A percentile compares a stretch with the other conserved stretches of the same genome.
These are phyloP conservation scores for Drosophila subsilvestris DNA, from an alignment of 2,888 invertebrate genomes.

Conservation along the genomic window DNA sequence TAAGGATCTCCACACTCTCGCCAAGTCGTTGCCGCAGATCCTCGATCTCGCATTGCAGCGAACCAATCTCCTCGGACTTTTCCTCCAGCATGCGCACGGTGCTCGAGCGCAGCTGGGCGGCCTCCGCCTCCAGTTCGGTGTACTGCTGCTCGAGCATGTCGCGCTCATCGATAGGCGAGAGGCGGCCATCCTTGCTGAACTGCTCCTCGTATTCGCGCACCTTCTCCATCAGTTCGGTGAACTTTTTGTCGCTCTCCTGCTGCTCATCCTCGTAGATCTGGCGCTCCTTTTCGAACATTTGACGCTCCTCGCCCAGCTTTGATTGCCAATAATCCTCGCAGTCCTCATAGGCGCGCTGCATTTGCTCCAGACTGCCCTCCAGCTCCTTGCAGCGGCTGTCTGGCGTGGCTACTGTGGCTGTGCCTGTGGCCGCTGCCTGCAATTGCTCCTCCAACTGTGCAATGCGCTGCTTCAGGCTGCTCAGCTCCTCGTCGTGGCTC, in stretches of 20 bases:
- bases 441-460: slow-evolving; percentile 77
- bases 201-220: slow-evolving; percentile 93
- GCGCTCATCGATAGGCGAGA: slow-evolving; percentile 92
- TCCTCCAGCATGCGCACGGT: slow-evolving; percentile 85
- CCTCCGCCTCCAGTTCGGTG: slow-evolving; percentile 89
- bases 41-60: slow-evolving; percentile 85
- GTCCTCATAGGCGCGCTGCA: slow-evolving; percentile 91
- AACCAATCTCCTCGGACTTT: slow-evolving; percentile 86
- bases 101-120: slow-evolving; percentile 85
- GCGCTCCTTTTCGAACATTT: slow-evolving; percentile 89
- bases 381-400: slow-evolving; percentile 87
- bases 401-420: slow-evolving; percentile 71
- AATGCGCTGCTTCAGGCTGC: slow-evolving; percentile 73
- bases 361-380: slow-evolving; percentile 89
- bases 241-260: slow-evolving; percentile 90
- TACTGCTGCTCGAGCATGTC: slow-evolving; percentile 89
- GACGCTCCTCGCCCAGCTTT: slow-evolving; percentile 91
- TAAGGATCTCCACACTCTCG: slow-evolving; percentile 82
- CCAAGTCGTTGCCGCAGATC: slow-evolving; percentile 83
- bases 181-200: slow-evolving; percentile 86
- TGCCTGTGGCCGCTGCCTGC: slow-evolving; percentile 49
- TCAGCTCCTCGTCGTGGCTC: slow-evolving; percentile 75
- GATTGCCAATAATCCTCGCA: slow-evolving; percentile 94
- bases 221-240: slow-evolving; percentile 89
- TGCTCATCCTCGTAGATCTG: slow-evolving; percentile 89